phyloP scores from a whole-genome alignment of 2,797 vertebrate species.

The Pseudomugil tenellus region DNA sequence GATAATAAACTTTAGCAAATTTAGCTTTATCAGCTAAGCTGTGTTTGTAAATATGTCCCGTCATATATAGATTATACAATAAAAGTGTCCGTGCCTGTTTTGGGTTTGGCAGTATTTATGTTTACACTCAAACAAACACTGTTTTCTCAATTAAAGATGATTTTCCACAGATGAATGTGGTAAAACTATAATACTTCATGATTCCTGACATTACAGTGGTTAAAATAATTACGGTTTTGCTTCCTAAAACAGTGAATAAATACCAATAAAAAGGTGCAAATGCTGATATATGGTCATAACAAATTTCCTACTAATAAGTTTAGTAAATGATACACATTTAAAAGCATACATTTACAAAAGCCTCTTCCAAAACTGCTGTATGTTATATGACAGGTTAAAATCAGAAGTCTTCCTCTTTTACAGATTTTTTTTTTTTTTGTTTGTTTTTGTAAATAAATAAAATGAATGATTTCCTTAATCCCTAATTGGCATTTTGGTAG shows the following conservation, averaged over 20 bases:
- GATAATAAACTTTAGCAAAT: background rate
- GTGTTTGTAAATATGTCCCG: background rate
- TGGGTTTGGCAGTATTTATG: background rate
- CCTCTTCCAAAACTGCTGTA: too few species aligned
- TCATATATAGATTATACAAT: background rate
- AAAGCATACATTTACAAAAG: too few species aligned
- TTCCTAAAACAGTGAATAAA: background rate
- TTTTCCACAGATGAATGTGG: background rate
- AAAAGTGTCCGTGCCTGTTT: background rate
- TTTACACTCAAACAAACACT: background rate
- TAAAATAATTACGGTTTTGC: background rate
- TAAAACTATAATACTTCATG: background rate
- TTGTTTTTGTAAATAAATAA: too few species aligned
- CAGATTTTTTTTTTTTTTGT: too few species aligned
- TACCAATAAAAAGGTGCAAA: too few species aligned
- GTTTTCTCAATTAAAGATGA: background rate
- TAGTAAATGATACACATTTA: too few species aligned
- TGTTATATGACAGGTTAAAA: too few species aligned
- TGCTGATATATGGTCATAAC: background rate
- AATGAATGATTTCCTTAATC: background rate
- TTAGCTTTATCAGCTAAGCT: constrained; percentile 26
- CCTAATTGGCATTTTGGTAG: background rate
- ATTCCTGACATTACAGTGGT: background rate
- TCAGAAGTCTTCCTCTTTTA: background rate
- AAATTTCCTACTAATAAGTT: background rate